Evolutionary conservation across 2,113 vertebrate species (phyloP).

Genomic region (Panthera tigris): DNA sequence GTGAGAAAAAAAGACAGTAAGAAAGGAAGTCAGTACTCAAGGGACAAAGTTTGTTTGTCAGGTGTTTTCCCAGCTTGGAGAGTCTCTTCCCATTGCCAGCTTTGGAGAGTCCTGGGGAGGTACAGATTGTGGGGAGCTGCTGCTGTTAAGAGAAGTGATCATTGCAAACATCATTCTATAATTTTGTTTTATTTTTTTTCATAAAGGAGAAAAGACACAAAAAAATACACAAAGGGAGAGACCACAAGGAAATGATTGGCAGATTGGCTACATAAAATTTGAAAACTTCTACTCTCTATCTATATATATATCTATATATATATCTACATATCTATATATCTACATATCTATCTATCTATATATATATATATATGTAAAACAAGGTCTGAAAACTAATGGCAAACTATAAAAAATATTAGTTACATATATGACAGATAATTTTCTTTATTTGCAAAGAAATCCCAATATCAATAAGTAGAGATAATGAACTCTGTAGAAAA

Average conservation of each 20-base stretch:
- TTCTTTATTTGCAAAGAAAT: conserved; percentile 30
- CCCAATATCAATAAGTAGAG: not conserved
- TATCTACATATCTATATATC: too few species aligned
- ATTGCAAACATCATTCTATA: not conserved
- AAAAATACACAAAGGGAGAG: not conserved
- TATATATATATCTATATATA: not conserved
- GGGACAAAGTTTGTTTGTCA: not conserved
- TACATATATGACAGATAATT: not conserved
- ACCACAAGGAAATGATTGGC: not conserved
- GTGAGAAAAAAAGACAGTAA: not conserved
- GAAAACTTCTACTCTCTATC: not conserved
- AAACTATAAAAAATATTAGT: not conserved
- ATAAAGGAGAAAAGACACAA: not conserved
- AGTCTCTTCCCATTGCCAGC: not conserved
- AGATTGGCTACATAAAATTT: not conserved
- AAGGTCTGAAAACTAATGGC: not conserved
- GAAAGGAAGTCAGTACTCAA: not conserved
- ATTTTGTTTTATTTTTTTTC: not conserved
- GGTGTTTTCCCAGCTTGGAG: not conserved
- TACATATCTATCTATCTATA: too few species aligned
- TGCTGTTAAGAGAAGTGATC: not conserved
- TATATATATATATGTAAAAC: not conserved
- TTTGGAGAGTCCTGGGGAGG: not conserved
- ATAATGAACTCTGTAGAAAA: not conserved
- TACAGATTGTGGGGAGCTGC: not conserved